Evolutionary conservation across 2,888 invertebrate genomes (phyloP), one percentile per base, ranked within the genome.

Genomic region (Abrostola triplasia): DNA sequence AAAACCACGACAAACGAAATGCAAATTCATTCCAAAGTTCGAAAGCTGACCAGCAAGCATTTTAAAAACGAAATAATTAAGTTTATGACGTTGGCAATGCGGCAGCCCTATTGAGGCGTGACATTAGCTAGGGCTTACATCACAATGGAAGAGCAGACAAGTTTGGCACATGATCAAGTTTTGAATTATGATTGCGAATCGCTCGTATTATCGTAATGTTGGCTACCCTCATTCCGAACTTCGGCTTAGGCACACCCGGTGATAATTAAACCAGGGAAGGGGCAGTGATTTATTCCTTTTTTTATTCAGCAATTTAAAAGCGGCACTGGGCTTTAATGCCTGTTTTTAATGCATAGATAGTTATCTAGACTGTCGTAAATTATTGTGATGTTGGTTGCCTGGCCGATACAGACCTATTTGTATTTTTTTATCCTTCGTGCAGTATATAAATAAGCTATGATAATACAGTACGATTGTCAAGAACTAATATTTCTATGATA

Each of bases 131-230:
- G 51, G 49, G 73, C 68, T 67, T 70, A 62, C 64, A 64, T 67
- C 71, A 77, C 52, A 68, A 61, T 52, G 47, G 37, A n/a, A n/a
- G n/a, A 36, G 42, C 36, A 59, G 59, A 64, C 70, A 67, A 50
- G 65, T 48, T 79, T 79, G 81, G 79, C 79, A 70, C 64, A 61
- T 38, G 62, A 76, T 69, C 81, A 76, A 70, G 59, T 76, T 79
- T 48, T 67, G 73, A 81, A 53, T 73, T 70, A 73, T 64, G 63
- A 36, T 40, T 41, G 55, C 53, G 44, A n/a, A 62, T 62, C 62
- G 51, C 53, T 48, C 60, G 59, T 50, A 56, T 56, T 70, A 64
- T 66, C 51, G 64, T 63, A 48, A 66, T 71, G 66, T 61, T 76
- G 76, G 58, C 76, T 12, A 44, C 13, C 44, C 57, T 64, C 51